These are phyloP conservation scores for Bambusicola thoracicus DNA, from an alignment of 2,113 vertebrate genomes.

Conservation along the genomic window DNA sequence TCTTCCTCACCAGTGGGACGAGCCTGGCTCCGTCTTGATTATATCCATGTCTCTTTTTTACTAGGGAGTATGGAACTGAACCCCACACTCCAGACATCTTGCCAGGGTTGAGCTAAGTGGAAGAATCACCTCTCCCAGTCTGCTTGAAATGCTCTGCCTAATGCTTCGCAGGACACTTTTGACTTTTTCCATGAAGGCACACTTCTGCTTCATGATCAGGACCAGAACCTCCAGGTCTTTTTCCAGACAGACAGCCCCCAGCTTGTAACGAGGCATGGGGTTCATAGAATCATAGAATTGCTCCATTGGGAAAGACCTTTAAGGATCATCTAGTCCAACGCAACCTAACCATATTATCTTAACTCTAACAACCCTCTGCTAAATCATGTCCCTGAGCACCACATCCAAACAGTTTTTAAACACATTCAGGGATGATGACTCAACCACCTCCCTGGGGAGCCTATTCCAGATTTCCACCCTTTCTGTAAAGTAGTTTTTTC, in stretches of 20 bases:
- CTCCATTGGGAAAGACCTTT: too few relatives aligned
- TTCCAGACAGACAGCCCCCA: neutral
- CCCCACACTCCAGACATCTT: neutral
- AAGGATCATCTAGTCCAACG: too few relatives aligned
- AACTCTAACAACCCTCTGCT: too few relatives aligned
- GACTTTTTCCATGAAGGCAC: neutral
- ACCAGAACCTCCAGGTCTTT: neutral
- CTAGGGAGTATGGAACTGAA: neutral
- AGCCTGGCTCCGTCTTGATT: neutral
- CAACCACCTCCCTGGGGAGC: too few relatives aligned
- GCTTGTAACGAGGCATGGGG: neutral
- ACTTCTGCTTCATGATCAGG: neutral
- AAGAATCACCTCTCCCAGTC: neutral
- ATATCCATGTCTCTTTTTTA: neutral
- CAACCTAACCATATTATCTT: too few relatives aligned
- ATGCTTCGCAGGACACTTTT: neutral
- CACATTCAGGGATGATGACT: too few relatives aligned
- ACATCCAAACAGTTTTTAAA: too few relatives aligned
- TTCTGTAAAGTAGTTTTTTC: too few relatives aligned
- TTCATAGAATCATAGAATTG: too few relatives aligned
- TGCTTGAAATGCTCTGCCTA: neutral
- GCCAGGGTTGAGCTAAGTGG: neutral
- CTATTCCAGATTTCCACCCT: too few relatives aligned
- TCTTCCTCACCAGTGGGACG: neutral
- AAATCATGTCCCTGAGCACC: too few relatives aligned